These are phyloP conservation scores for Chamaea fasciata DNA, from an alignment of 2,113 vertebrate genomes.

Conservation along the genomic window DNA sequence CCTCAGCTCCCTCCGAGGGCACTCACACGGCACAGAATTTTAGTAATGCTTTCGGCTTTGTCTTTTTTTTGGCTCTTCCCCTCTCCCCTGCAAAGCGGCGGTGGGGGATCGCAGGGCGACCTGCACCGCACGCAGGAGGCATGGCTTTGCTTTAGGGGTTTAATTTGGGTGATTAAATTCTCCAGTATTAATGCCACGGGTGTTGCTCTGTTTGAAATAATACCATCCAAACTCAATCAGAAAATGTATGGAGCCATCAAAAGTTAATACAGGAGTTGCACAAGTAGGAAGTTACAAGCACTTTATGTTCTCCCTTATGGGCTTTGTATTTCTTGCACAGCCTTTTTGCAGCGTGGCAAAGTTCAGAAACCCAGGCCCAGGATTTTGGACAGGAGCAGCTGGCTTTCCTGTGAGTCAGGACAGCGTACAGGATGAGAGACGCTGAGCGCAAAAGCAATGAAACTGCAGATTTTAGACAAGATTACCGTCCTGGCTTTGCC, in stretches of 20 bases:
- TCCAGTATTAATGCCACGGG: neutral
- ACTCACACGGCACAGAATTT: neutral
- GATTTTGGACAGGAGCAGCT: neutral
- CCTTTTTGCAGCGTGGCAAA: neutral
- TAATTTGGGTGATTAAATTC: neutral
- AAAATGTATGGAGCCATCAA: neutral
- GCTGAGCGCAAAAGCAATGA: neutral
- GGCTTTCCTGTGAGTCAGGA: neutral
- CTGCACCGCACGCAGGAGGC: neutral
- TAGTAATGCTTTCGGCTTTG: neutral
- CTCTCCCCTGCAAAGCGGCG: accelerated
- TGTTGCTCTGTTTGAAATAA: neutral
- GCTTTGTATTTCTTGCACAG: neutral
- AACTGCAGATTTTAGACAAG: constrained; percentile 34
- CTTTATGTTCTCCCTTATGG: neutral
- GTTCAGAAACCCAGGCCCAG: neutral
- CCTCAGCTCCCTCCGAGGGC: neutral
- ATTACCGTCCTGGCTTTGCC: neutral
- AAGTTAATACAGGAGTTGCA: neutral
- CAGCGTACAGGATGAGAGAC: neutral
- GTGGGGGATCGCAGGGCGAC: neutral
- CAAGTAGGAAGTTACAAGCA: neutral
- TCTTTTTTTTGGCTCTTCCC: neutral
- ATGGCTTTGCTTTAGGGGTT: neutral
- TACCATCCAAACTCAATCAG: neutral